These are phyloP conservation scores for Coregonus clupeaformis DNA, from an alignment of 2,113 vertebrate genomes.

Conservation along the genomic window DNA sequence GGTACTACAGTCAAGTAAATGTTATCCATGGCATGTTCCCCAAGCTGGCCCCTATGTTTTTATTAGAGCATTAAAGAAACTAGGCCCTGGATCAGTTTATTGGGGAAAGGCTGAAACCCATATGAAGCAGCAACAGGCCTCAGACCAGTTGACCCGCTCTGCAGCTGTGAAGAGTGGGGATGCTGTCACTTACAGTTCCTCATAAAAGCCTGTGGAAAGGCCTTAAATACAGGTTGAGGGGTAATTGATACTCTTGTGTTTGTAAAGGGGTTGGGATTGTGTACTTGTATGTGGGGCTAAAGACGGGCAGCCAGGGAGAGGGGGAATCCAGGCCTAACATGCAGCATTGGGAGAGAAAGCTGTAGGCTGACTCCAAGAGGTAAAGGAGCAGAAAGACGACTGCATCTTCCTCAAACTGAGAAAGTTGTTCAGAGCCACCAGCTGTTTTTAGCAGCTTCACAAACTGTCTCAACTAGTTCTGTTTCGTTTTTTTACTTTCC, in stretches of 20 bases:
- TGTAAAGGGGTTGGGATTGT: no score
- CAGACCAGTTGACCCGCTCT: slow-evolving; percentile 25
- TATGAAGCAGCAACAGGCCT: not conserved
- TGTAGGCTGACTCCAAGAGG: slow-evolving; percentile 13
- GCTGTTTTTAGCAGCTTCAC: not conserved
- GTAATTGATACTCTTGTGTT: slow-evolving; percentile 60
- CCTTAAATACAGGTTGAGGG: slow-evolving; percentile 48
- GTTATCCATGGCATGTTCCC: slow-evolving; percentile 63
- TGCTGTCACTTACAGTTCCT: slow-evolving; percentile 56
- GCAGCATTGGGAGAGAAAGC: slow-evolving; percentile 12
- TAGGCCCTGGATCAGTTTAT: slow-evolving; percentile 6
- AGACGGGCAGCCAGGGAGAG: slow-evolving; percentile 20
- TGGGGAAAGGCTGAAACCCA: not conserved
- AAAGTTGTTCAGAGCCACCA: slow-evolving; percentile 6
- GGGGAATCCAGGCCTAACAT: slow-evolving; percentile 35
- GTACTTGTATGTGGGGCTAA: slow-evolving; percentile 26
- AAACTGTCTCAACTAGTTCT: not conserved
- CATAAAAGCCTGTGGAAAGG: slow-evolving; percentile 47
- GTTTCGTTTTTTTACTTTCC: not conserved
- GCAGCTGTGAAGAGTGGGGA: slow-evolving; percentile 40
- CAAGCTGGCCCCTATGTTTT: slow-evolving; percentile 47
- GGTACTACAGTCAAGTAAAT: slow-evolving; percentile 42
- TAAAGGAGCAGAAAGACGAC: slow-evolving; percentile 15
- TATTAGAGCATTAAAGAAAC: slow-evolving; percentile 46
- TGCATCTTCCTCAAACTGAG: slow-evolving; percentile 9